Evolutionary conservation across 2,888 invertebrate genomes (phyloP).

Genomic region (Platycnemis pennipes): DNA sequence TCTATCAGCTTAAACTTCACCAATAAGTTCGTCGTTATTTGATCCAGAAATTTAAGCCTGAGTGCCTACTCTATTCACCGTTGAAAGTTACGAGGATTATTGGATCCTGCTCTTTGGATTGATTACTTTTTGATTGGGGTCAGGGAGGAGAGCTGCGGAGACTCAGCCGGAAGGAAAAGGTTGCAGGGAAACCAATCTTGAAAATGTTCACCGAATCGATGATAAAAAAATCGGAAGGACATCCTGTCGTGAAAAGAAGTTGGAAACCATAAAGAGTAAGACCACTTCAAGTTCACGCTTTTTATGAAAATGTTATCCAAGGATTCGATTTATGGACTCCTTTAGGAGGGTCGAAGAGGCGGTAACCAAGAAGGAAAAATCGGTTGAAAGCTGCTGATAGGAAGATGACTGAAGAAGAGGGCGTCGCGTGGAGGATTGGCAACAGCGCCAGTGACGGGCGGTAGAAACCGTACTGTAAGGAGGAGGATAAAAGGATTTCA

Average conservation of each 20-base stretch:
- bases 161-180: neutral
- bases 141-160: neutral
- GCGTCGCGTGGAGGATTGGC: neutral
- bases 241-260: neutral
- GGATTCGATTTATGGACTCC: neutral
- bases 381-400: neutral
- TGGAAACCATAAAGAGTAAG: constrained; percentile 3
- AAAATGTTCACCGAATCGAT: neutral
- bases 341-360: neutral
- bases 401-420: neutral
- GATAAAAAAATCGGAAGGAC: neutral
- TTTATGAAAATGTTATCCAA: neutral
- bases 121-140: too few relatives aligned
- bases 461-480: neutral
- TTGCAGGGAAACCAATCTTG: neutral
- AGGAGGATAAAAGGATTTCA: too few relatives aligned
- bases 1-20: too few relatives aligned
- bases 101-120: too few relatives aligned
- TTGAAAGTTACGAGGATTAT: too few relatives aligned
- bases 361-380: neutral
- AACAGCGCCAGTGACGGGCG: neutral
- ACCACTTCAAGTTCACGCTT: neutral
- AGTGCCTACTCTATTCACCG: too few relatives aligned
- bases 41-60: too few relatives aligned
- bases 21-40: too few relatives aligned